Evolutionary conservation across 2,888 invertebrate species (phyloP).

Genomic region (Caenorhabditis angaria): DNA sequence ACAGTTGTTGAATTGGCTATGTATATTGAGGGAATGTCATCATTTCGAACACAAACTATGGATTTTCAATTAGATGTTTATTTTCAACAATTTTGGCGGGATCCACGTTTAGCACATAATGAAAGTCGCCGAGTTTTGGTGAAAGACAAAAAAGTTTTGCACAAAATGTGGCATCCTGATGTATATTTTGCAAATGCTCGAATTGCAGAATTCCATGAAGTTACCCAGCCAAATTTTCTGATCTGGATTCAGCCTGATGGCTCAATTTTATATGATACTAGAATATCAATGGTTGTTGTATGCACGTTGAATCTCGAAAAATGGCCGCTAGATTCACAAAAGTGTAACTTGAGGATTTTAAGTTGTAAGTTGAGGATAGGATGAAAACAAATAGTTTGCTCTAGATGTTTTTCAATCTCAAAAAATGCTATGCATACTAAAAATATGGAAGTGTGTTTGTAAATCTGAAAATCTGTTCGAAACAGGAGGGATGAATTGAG

Average conservation of each 20-base stretch:
- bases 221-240: slow-evolving; percentile 72
- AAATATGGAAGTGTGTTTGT: too few relatives aligned
- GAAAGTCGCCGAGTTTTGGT: slow-evolving; percentile 57
- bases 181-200: slow-evolving; percentile 72
- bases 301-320: slow-evolving; percentile 71
- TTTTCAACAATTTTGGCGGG: slow-evolving; percentile 71
- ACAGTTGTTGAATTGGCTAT: slow-evolving; percentile 63
- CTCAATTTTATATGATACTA: slow-evolving; percentile 69
- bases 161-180: slow-evolving; percentile 71
- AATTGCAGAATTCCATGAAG: slow-evolving; percentile 69
- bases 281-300: slow-evolving; percentile 65
- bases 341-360: slow-evolving; percentile 69
- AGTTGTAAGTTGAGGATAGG: slow-evolving; percentile 65
- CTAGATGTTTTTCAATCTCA: not conserved
- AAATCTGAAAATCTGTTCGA: too few relatives aligned
- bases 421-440: too few relatives aligned
- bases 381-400: slow-evolving; percentile 34
- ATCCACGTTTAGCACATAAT: slow-evolving; percentile 68
- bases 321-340: slow-evolving; percentile 70
- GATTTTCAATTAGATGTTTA: slow-evolving; percentile 72
- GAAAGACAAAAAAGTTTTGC: slow-evolving; percentile 58
- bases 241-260: slow-evolving; percentile 72
- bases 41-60: slow-evolving; percentile 71
- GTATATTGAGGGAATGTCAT: slow-evolving; percentile 72
- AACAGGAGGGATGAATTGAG: too few relatives aligned